Percentiles rank a stretch among this genome's conserved stretches.
Conservation (phyloP, 2,888 invertebrate species). For the Napeogenes sylphis region DNA sequence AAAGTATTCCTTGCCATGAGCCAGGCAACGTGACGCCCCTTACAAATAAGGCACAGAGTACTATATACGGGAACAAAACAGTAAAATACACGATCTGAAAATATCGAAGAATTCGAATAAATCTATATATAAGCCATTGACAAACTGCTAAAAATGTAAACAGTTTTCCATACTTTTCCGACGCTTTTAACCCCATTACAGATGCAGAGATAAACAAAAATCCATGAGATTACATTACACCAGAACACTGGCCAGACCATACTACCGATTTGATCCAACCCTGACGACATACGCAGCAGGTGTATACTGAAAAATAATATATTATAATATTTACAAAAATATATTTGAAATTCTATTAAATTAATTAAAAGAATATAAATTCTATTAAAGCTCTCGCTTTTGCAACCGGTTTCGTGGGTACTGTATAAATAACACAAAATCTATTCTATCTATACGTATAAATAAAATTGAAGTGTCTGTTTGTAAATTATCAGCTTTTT, state of each 20-base stretch:
- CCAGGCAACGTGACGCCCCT: slow-evolving; percentile 89
- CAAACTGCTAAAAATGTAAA: not conserved
- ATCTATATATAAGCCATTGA: too few species aligned
- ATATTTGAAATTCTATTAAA: too few species aligned
- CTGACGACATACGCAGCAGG: slow-evolving; percentile 85
- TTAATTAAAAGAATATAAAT: too few species aligned
- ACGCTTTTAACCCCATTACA: slow-evolving; percentile 92
- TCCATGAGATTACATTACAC: slow-evolving; percentile 87
- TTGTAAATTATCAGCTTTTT: too few species aligned
- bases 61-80: slow-evolving; percentile 88
- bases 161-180: slow-evolving; percentile 80
- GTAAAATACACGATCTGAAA: slow-evolving; percentile 88
- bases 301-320: slow-evolving; percentile 79
- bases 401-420: too few species aligned
- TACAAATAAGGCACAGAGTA: slow-evolving; percentile 83
- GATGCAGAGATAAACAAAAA: slow-evolving; percentile 89
- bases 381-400: too few species aligned
- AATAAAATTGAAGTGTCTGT: too few species aligned
- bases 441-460: too few species aligned
- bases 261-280: slow-evolving; percentile 84
- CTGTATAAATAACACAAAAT: too few species aligned
- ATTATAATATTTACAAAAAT: too few species aligned
- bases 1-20: slow-evolving; percentile 84
- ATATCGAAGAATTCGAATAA: slow-evolving; percentile 31
- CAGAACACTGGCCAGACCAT: slow-evolving; percentile 89